Evolutionary conservation across 2,797 vertebrate species (phyloP).

Genomic region (Tangara arthus): DNA sequence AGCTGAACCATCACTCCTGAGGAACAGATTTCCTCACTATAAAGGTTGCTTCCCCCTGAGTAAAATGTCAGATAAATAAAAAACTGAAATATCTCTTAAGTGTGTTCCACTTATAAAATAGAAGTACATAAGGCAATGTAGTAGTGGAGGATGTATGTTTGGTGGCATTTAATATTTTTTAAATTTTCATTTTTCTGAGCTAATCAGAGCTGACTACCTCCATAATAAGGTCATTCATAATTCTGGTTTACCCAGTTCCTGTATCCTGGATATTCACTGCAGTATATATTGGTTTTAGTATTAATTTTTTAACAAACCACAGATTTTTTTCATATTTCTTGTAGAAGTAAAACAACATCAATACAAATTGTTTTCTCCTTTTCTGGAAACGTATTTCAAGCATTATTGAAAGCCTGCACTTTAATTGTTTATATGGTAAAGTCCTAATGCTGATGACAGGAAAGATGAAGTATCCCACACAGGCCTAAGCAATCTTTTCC

Average conservation of each 20-base stretch:
- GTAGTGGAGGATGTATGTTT: not conserved
- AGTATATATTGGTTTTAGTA: not conserved
- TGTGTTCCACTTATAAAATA: not conserved
- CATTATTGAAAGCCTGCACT: not conserved
- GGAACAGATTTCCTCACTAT: conserved; percentile 70
- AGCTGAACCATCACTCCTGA: conserved; percentile 62
- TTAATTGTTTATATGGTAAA: not conserved
- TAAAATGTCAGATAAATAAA: conserved; percentile 71
- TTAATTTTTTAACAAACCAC: not conserved
- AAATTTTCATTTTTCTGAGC: not conserved
- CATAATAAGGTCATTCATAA: not conserved
- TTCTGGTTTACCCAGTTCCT: not conserved
- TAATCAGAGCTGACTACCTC: not conserved
- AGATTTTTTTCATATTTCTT: not conserved
- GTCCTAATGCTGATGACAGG: not conserved
- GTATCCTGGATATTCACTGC: not conserved
- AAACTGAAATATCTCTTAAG: conserved; percentile 46
- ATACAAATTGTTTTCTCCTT: not conserved
- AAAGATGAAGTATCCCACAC: not conserved
- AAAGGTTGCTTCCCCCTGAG: conserved; percentile 54
- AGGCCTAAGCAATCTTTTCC: not conserved
- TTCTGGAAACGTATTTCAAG: not conserved
- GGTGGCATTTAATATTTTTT: not conserved
- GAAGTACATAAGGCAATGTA: not conserved
- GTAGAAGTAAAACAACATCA: not conserved